These are phyloP conservation scores for Sparus aurata DNA, from an alignment of 2,797 vertebrate genomes.

Conservation along the genomic window DNA sequence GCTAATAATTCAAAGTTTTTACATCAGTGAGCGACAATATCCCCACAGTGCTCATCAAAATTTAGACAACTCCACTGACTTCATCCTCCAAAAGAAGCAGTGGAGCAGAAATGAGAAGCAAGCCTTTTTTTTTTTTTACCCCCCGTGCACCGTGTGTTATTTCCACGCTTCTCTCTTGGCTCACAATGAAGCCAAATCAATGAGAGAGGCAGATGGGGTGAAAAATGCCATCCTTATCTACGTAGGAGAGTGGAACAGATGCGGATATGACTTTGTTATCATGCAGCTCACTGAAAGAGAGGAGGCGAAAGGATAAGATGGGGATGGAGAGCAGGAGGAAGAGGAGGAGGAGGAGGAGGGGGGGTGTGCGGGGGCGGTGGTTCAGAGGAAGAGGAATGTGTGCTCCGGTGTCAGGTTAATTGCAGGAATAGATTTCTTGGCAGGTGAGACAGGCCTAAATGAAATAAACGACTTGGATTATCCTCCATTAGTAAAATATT, in stretches of 20 bases:
- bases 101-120: slow-evolving; percentile 40
- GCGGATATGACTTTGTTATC: slow-evolving; percentile 69
- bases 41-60: slow-evolving; percentile 43
- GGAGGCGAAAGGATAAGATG: slow-evolving; percentile 22
- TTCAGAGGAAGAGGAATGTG: slow-evolving; percentile 24
- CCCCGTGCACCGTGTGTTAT: slow-evolving; percentile 20
- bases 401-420: slow-evolving; percentile 56
- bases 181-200: slow-evolving; percentile 67
- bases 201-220: slow-evolving; percentile 61
- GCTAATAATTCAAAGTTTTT: slow-evolving; percentile 44
- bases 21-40: slow-evolving; percentile 40
- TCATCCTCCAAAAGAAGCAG: slow-evolving; percentile 51
- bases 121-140: not conserved
- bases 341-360: no score
- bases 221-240: slow-evolving; percentile 65
- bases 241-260: slow-evolving; percentile 63
- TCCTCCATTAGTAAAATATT: slow-evolving; percentile 56
- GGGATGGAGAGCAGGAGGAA: slow-evolving; percentile 2
- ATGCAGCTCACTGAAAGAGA: slow-evolving; percentile 58
- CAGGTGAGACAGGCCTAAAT: slow-evolving; percentile 46
- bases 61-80: slow-evolving; percentile 59
- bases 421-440: slow-evolving; percentile 49
- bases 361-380: not conserved
- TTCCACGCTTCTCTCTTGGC: slow-evolving; percentile 40
- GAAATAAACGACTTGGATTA: slow-evolving; percentile 54